These are phyloP conservation scores for Brachionus angularis DNA, from an alignment of 1,140 invertebrate species.

Conservation along the genomic window DNA sequence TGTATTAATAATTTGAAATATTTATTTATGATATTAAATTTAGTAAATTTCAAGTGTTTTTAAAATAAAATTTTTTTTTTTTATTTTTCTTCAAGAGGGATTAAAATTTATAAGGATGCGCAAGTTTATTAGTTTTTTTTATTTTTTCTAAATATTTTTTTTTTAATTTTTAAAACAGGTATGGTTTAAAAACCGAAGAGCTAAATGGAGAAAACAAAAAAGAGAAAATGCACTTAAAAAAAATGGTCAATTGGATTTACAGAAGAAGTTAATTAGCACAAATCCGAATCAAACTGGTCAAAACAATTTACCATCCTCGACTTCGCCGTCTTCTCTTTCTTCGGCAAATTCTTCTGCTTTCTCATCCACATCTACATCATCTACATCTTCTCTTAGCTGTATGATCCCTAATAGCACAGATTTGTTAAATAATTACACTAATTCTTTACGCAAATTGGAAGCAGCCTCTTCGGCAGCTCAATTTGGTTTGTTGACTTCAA, in stretches of 20 bases:
- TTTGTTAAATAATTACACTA: no score
- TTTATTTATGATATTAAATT: background rate
- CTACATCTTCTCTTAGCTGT: no score
- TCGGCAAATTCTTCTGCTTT: no score
- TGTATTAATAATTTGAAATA: background rate
- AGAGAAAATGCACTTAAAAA: conserved; percentile 36
- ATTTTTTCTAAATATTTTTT: background rate
- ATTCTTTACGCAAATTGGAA: no score
- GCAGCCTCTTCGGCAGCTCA: no score
- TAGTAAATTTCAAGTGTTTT: background rate
- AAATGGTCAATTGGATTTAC: background rate
- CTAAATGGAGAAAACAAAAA: conserved; percentile 45
- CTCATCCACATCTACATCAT: no score
- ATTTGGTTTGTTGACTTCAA: no score
- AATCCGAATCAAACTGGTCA: no score
- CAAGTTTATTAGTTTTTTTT: background rate
- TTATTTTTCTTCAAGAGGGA: background rate
- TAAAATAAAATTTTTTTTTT: background rate
- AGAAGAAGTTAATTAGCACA: background rate
- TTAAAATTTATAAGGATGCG: background rate
- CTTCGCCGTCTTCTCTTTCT: no score
- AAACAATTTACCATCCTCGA: no score
- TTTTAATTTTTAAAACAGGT: conserved; percentile 1
- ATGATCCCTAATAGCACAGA: no score
- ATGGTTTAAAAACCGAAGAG: conserved; percentile 45